phyloP scores from a whole-genome alignment of 2,888 invertebrate species.

The Mylabris sibirica region DNA sequence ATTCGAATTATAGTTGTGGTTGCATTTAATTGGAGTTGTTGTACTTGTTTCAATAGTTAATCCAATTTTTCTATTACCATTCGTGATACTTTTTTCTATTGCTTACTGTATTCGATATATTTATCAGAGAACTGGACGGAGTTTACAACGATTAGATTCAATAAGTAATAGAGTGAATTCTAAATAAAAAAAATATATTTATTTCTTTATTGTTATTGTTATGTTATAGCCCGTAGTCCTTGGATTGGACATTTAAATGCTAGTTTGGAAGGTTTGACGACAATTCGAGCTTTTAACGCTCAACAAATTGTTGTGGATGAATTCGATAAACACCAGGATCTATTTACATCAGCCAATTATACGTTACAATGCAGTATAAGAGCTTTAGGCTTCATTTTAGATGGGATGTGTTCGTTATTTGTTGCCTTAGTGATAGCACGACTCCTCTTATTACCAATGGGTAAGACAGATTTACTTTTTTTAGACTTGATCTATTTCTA shows the following conservation, averaged over 20 bases:
- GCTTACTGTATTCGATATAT: constrained; percentile 30
- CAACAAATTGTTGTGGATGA: constrained; percentile 52
- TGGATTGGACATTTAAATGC: constrained; percentile 57
- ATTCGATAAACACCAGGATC: constrained; percentile 55
- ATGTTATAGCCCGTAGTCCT: constrained; percentile 56
- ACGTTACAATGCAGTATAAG: constrained; percentile 58
- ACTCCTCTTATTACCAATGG: constrained; percentile 22
- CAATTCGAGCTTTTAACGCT: constrained; percentile 56
- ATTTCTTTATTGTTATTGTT: too few relatives aligned
- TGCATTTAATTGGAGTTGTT: constrained; percentile 52
- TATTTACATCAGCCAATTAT: constrained; percentile 48
- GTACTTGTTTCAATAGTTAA: constrained; percentile 51
- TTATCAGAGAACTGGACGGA: constrained; percentile 49
- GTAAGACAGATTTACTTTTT: constrained; percentile 3
- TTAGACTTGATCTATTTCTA: not conserved
- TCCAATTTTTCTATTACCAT: constrained; percentile 44
- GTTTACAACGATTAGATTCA: constrained; percentile 50
- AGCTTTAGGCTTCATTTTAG: constrained; percentile 55
- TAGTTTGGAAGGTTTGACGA: constrained; percentile 57
- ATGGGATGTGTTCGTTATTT: constrained; percentile 49
- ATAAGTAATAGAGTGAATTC: constrained; percentile 42
- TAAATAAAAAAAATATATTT: too few relatives aligned
- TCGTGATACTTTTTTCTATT: constrained; percentile 29
- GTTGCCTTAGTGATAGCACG: constrained; percentile 27
- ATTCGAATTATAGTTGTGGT: constrained; percentile 12